Percentiles rank a stretch among this genome's conserved stretches.
Conservation (phyloP, 2,888 invertebrate genomes). For the Euplexia lucipara region DNA sequence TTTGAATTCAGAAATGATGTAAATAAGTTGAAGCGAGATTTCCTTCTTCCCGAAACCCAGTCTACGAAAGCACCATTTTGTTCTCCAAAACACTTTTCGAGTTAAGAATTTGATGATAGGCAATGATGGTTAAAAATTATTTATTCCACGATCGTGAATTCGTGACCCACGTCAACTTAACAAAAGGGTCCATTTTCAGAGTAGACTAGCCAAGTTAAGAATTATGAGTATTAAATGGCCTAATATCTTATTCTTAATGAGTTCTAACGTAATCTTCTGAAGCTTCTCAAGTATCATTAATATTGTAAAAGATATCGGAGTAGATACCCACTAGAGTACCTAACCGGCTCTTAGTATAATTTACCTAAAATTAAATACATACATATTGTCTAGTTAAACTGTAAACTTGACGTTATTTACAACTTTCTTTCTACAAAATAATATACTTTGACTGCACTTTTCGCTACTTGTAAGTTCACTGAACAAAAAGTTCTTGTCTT, state of each 20-base stretch:
- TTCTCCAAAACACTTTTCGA: background rate
- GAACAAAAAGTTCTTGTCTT: conserved; percentile 56
- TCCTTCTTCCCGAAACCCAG: background rate
- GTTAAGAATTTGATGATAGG: background rate
- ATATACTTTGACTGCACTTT: conserved; percentile 33
- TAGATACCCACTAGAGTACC: too few relatives aligned
- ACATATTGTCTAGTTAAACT: conserved; percentile 1
- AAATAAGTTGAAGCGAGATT: background rate
- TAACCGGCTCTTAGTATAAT: conserved; percentile 1
- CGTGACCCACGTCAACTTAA: conserved; percentile 26
- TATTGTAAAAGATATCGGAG: conserved; percentile 4
- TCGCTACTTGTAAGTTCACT: conserved; percentile 38
- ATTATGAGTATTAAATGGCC: conserved; percentile 33
- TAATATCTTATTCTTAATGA: conserved; percentile 38
- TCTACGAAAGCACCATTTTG: background rate
- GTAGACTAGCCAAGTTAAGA: conserved; percentile 10
- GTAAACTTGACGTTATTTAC: conserved; percentile 19
- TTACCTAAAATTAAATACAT: conserved; percentile 1
- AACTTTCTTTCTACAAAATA: conserved; percentile 19
- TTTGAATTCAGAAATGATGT: background rate
- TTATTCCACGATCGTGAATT: conserved; percentile 6
- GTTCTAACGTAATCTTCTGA: conserved; percentile 22
- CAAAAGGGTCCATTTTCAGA: conserved; percentile 30
- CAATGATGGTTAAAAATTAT: conserved; percentile 16
- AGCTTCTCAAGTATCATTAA: conserved; percentile 22